These are phyloP conservation scores for Boulengeromyrus knoepffleri DNA, from an alignment of 2,113 vertebrate genomes.

Conservation along the genomic window DNA sequence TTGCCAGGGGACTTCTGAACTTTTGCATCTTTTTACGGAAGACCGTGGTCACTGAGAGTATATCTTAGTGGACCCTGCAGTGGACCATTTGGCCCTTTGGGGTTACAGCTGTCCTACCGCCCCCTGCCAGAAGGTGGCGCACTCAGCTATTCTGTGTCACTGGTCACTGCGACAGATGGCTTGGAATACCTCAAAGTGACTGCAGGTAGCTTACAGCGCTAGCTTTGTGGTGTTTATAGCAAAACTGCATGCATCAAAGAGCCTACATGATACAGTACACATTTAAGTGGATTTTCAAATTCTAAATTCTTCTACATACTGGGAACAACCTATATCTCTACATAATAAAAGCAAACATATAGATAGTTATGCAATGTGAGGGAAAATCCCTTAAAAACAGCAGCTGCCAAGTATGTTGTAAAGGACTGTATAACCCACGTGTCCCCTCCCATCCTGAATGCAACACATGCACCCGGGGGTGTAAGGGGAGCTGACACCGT, in stretches of 20 bases:
- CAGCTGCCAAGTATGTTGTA: not conserved
- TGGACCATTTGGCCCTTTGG: not conserved
- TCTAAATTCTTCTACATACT: not conserved
- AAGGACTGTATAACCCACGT: not conserved
- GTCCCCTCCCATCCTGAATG: not conserved
- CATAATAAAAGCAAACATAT: not conserved
- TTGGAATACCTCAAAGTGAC: not conserved
- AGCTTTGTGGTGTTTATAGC: not conserved
- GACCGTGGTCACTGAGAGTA: not conserved
- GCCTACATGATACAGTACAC: not conserved
- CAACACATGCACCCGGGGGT: constrained; percentile 31
- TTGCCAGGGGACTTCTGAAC: not conserved
- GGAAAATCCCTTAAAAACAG: not conserved
- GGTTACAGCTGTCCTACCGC: not conserved
- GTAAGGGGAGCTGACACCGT: constrained; percentile 34
- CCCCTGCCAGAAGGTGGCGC: not conserved
- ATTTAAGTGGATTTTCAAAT: not conserved
- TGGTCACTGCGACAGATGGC: too few species aligned
- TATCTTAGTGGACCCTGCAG: not conserved
- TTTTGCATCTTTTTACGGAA: not conserved
- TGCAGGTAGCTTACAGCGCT: not conserved
- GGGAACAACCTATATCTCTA: not conserved
- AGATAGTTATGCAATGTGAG: not conserved
- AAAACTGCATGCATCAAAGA: not conserved
- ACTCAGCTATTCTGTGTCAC: not conserved